Conservation (phyloP, 2,113 vertebrate species). For the Rhynchomys soricoides region DNA sequence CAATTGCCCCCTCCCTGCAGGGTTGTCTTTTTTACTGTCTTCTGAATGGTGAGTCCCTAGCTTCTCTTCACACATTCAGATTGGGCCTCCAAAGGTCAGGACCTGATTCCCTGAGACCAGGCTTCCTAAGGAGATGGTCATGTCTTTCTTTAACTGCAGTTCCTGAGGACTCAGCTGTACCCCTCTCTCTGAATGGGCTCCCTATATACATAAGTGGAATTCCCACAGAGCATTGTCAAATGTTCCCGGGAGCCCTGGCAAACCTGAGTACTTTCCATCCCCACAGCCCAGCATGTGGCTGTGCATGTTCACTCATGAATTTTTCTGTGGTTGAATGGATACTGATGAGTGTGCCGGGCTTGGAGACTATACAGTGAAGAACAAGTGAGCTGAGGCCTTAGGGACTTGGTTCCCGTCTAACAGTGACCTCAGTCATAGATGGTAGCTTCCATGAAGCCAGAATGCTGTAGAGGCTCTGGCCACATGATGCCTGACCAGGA, state of each 20-base stretch:
- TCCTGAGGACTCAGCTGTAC: not conserved
- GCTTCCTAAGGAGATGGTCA: not conserved
- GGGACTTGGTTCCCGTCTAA: not conserved
- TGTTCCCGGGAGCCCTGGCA: not conserved
- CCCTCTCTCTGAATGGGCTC: not conserved
- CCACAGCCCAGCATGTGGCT: not conserved
- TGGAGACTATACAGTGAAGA: not conserved
- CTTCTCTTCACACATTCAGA: fast-evolving
- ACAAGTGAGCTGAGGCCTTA: not conserved
- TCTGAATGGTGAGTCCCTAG: not conserved
- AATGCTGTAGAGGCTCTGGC: not conserved
- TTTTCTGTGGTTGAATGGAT: fast-evolving
- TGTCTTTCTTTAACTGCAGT: not conserved
- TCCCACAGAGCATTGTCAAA: not conserved
- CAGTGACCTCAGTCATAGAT: not conserved
- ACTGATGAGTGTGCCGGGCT: fast-evolving
- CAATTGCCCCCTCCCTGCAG: not conserved
- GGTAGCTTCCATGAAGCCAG: not conserved
- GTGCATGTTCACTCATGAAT: fast-evolving
- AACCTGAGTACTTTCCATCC: not conserved
- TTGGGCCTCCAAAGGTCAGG: not conserved
- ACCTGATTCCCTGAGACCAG: not conserved
- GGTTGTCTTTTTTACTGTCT: not conserved
- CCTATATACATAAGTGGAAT: not conserved
- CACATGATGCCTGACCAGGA: too few relatives aligned